Conservation (phyloP, 2,113 vertebrate species). For the Periophthalmus modestus region DNA sequence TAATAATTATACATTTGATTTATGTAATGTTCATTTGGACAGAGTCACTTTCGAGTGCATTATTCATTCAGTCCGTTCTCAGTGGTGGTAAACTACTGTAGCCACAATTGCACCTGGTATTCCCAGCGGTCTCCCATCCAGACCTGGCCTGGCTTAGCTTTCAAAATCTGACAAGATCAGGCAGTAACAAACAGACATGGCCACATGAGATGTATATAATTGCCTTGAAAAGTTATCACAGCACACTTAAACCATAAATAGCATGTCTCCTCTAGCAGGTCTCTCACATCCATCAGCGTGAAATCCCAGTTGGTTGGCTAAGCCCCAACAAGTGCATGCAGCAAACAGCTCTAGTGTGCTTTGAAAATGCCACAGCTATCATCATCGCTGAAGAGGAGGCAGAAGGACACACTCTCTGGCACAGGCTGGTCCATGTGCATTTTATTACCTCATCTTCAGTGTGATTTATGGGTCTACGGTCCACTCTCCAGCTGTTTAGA, state of each 20-base stretch:
- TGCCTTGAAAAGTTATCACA: background rate
- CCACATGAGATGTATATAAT: slow-evolving; percentile 13
- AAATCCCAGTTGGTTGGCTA: slow-evolving; percentile 5
- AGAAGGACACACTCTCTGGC: slow-evolving; percentile 31
- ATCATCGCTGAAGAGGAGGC: slow-evolving; percentile 40
- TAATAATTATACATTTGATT: too few species aligned
- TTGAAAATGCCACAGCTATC: slow-evolving; percentile 39
- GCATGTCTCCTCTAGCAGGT: background rate
- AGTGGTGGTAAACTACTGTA: too few species aligned
- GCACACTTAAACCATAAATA: slow-evolving; percentile 1
- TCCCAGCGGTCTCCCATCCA: too few species aligned
- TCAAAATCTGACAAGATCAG: too few species aligned
- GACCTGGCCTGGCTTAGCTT: too few species aligned
- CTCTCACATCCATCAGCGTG: slow-evolving; percentile 4
- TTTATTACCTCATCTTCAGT: slow-evolving; percentile 66
- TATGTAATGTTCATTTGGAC: too few species aligned
- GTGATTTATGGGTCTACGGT: slow-evolving; percentile 57
- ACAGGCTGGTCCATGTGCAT: slow-evolving; percentile 38
- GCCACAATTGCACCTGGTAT: too few species aligned
- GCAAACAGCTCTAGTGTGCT: slow-evolving; percentile 11
- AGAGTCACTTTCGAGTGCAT: too few species aligned
- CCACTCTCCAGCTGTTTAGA: slow-evolving; percentile 62
- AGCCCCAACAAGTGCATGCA: slow-evolving; percentile 16
- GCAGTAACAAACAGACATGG: too few species aligned
- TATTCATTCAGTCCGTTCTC: too few species aligned